A percentile compares a stretch with the other conserved stretches of the same genome.
Evolutionary conservation across 2,113 vertebrate genomes (phyloP).

Genomic region (Callithrix jacchus): DNA sequence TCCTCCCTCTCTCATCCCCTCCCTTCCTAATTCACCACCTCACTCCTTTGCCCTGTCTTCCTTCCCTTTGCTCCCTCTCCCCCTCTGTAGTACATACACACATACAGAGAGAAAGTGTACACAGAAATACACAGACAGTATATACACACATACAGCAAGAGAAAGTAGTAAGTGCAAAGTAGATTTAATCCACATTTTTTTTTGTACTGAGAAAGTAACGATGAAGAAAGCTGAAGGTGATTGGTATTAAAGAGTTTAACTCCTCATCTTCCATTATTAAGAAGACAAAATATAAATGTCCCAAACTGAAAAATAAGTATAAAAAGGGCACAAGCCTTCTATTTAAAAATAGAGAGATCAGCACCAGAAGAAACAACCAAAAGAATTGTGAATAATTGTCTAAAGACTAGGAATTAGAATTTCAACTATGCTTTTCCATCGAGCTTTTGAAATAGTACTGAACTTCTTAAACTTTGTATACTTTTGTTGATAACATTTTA

Average conservation of each 20-base stretch:
- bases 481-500: not conserved
- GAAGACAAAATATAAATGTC: not conserved
- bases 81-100: not conserved
- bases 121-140: not conserved
- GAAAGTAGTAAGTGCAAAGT: not conserved
- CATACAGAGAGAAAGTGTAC: not conserved
- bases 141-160: not conserved
- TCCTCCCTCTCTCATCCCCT: too few species aligned
- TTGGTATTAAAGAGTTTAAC: not conserved
- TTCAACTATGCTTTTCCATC: not conserved
- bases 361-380: not conserved
- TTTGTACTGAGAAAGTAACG: not conserved
- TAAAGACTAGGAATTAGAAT: not conserved
- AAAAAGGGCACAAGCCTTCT: not conserved
- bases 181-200: not conserved
- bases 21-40: too few species aligned
- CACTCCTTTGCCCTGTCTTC: not conserved
- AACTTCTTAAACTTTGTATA: not conserved
- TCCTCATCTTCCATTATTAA: not conserved
- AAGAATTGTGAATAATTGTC: not conserved
- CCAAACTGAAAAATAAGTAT: not conserved
- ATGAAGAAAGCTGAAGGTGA: not conserved
- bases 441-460: not conserved
- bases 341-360: not conserved
- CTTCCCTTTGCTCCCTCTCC: not conserved